phyloP scores from a whole-genome alignment of 1,140 invertebrate genomes.

The Leptestheria dahalacensis region DNA sequence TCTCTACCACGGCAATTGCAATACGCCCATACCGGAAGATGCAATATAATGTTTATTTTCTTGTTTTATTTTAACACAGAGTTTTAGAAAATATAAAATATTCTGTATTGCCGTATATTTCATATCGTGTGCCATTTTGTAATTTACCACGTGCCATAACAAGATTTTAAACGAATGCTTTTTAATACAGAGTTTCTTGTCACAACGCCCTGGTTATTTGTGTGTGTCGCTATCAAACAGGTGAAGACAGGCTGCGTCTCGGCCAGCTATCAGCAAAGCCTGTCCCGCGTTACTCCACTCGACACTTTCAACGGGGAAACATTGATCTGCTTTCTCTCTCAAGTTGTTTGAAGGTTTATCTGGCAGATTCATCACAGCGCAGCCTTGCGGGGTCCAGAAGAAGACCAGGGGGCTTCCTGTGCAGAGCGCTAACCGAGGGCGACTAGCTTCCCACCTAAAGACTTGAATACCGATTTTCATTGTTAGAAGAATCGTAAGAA shows the following conservation, averaged over 20 bases:
- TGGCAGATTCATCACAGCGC: neutral
- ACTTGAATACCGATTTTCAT: neutral
- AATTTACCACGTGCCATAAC: neutral
- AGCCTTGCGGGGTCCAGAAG: conserved; percentile 3
- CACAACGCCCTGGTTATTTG: neutral
- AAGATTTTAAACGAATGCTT: neutral
- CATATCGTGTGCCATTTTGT: conserved; percentile 2
- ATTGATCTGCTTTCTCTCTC: neutral
- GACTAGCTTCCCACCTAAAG: conserved; percentile 6
- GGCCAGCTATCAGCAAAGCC: neutral
- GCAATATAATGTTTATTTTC: neutral
- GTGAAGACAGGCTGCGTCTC: neutral
- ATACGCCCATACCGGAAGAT: conserved; percentile 48
- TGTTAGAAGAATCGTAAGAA: too few relatives aligned
- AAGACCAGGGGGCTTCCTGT: conserved; percentile 1
- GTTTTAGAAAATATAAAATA: neutral
- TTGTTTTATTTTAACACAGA: neutral
- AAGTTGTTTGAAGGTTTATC: neutral
- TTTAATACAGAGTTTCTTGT: conserved; percentile 4
- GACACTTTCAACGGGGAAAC: neutral
- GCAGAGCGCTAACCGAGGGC: neutral
- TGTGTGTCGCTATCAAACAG: neutral
- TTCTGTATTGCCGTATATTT: neutral
- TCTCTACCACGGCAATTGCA: conserved; percentile 74
- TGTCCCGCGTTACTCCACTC: conserved; percentile 9